phyloP scores from a whole-genome alignment of 2,797 vertebrate genomes.

The Esox masquinongy region DNA sequence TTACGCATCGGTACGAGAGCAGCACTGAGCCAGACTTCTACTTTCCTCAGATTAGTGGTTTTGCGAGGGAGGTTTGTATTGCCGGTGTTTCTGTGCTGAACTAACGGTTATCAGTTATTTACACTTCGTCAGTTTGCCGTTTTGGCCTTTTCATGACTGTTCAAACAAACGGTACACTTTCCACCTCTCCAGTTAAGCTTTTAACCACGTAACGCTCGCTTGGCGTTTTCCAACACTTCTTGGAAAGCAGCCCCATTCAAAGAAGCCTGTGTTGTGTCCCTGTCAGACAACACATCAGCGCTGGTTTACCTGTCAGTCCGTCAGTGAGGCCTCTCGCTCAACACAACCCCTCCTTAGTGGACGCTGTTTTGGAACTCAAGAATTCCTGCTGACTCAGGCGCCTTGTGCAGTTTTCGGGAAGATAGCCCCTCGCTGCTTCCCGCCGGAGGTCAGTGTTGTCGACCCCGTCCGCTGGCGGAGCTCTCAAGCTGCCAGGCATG shows the following conservation, averaged over 20 bases:
- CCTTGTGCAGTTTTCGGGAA: slow-evolving; percentile 41
- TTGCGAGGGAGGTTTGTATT: not conserved
- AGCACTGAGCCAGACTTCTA: not conserved
- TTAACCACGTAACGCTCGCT: not conserved
- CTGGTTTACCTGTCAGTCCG: slow-evolving; percentile 52
- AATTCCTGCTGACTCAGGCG: slow-evolving; percentile 48
- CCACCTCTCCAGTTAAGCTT: not conserved
- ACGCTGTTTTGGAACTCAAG: slow-evolving; percentile 15
- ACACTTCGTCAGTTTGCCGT: not conserved
- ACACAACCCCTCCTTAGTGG: slow-evolving; percentile 27
- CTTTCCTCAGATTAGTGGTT: not conserved
- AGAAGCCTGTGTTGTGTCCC: slow-evolving; percentile 36
- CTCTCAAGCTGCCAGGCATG: slow-evolving; percentile 47
- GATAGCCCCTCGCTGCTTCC: slow-evolving; percentile 45
- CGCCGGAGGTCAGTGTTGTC: slow-evolving; percentile 53
- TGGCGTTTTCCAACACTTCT: slow-evolving; percentile 10
- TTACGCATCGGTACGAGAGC: not conserved
- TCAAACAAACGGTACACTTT: not conserved
- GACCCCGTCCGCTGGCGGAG: slow-evolving; percentile 50
- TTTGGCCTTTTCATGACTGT: not conserved
- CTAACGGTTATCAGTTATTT: not conserved
- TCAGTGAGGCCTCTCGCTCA: slow-evolving; percentile 13
- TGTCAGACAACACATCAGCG: slow-evolving; percentile 52
- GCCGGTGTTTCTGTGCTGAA: not conserved
- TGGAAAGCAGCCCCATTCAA: slow-evolving; percentile 41